Percentiles rank a stretch among this genome's conserved stretches.
Evolutionary conservation across 2,888 invertebrate species (phyloP).

Genomic region (Standfussiana lucernea): DNA sequence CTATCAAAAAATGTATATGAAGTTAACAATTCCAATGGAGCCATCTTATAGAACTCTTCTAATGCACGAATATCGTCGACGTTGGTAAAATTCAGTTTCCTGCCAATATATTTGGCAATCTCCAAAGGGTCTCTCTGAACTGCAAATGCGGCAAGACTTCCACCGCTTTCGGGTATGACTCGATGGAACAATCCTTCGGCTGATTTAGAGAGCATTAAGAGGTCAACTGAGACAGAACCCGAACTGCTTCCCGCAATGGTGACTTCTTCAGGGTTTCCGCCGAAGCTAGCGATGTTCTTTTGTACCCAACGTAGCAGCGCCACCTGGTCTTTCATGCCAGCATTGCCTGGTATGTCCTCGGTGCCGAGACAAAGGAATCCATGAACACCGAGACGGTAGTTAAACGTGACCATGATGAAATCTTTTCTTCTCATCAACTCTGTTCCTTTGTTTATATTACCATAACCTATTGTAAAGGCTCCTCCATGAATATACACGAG

Average conservation of each 20-base stretch:
- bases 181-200: slow-evolving; percentile 75
- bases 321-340: slow-evolving; percentile 80
- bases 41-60: slow-evolving; percentile 75
- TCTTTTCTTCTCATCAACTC: slow-evolving; percentile 66
- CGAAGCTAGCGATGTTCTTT: slow-evolving; percentile 75
- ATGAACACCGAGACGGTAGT: slow-evolving; percentile 74
- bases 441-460: slow-evolving; percentile 55
- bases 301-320: slow-evolving; percentile 77
- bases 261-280: slow-evolving; percentile 78
- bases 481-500: slow-evolving; percentile 75
- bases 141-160: slow-evolving; percentile 68
- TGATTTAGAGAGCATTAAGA: slow-evolving; percentile 73
- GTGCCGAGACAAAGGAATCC: slow-evolving; percentile 78
- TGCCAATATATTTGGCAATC: slow-evolving; percentile 72
- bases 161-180: slow-evolving; percentile 77
- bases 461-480: slow-evolving; percentile 69
- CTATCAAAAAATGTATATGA: slow-evolving; percentile 55
- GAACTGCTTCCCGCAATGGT: slow-evolving; percentile 76
- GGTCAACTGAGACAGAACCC: slow-evolving; percentile 74
- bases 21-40: slow-evolving; percentile 68
- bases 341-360: slow-evolving; percentile 75
- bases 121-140: slow-evolving; percentile 74
- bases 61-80: slow-evolving; percentile 73
- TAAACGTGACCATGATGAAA: slow-evolving; percentile 73
- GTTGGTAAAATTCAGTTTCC: slow-evolving; percentile 67